Evolutionary conservation across 2,888 invertebrate genomes (phyloP), one percentile per base, ranked within the genome.

Genomic region (Lycophotia porphyrea): DNA sequence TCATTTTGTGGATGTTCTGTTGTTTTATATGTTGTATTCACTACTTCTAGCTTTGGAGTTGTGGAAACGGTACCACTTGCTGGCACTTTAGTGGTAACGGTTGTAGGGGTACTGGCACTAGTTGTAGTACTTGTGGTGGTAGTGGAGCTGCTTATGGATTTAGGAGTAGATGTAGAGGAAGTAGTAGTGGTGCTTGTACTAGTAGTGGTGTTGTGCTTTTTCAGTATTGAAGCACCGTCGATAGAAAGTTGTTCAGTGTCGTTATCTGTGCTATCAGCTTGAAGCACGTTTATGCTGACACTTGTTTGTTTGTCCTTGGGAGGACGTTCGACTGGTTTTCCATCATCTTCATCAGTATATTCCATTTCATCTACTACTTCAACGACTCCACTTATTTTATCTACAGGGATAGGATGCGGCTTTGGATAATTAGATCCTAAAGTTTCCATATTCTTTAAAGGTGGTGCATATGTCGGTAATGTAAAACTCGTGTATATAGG

Each of bases 401-500:
- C 97, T 18, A 98, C 97, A 1, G 98, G 98, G 82, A 98, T 94
- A 13, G 97, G 97, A 92, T 97, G 97, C 18, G 97, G 97, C 89
- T 97, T 97, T 0, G 97, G 97, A 78, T 97, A 97, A 55, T 97
- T 97, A 0, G 97, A 96, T 2, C 97, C 97, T 76, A 98, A 93
- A 31, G 97, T 97, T 92, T 97, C 97, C 89, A 97, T 97, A 86
- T 97, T 97, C 84, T 97, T 97, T 13, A 97, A 92, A 60, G 97
- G 97, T 3, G 97, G 97, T 76, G 97, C 96, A 90, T 97, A 97
- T 2, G 97, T 97, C 0, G 98, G 97, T 90, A 97, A 96, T 34
- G 97, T 97, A 89, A 97, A 98, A 90, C 97, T 98, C 27, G 97
- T 97, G 86, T 98, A 98, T 63, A 97, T 91, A 18, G 97, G 97